phyloP scores from a whole-genome alignment of 2,888 invertebrate genomes.

The Amphipoea lucens region DNA sequence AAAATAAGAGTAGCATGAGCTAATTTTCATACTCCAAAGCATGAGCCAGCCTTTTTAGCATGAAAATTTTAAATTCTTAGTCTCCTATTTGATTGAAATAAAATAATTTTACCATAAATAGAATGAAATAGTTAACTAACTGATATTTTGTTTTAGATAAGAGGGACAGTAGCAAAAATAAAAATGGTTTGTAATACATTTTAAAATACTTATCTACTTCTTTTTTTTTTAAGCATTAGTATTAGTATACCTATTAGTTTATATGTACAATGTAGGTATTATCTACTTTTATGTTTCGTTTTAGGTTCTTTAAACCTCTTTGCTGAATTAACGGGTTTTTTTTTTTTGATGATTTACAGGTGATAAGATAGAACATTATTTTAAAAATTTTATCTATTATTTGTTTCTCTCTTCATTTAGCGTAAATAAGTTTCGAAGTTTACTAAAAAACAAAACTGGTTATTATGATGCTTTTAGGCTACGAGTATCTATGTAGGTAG shows the following conservation, averaged over 20 bases:
- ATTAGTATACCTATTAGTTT: constrained; percentile 22
- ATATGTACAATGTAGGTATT: constrained; percentile 28
- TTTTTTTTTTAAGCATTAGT: constrained; percentile 32
- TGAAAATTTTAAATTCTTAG: constrained; percentile 49
- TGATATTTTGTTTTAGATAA: constrained; percentile 64
- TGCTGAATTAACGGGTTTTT: neutral
- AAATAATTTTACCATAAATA: constrained; percentile 35
- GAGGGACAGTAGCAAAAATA: constrained; percentile 62
- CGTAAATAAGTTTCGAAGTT: neutral
- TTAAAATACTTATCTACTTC: constrained; percentile 44
- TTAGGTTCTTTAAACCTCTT: neutral
- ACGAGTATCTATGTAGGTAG: neutral
- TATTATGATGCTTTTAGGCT: constrained; percentile 43
- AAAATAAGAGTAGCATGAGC: constrained; percentile 59
- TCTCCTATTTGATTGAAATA: neutral
- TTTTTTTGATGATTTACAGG: neutral
- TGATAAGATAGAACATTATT: neutral
- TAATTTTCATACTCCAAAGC: constrained; percentile 46
- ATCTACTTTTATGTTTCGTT: constrained; percentile 10
- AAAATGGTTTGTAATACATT: constrained; percentile 62
- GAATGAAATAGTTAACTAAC: constrained; percentile 59
- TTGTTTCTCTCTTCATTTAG: neutral
- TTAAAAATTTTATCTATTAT: neutral
- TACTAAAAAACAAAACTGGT: neutral
- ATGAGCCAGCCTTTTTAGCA: constrained; percentile 58